These are phyloP conservation scores for Heliconius erato DNA, from an alignment of 2,888 invertebrate species.

Conservation along the genomic window DNA sequence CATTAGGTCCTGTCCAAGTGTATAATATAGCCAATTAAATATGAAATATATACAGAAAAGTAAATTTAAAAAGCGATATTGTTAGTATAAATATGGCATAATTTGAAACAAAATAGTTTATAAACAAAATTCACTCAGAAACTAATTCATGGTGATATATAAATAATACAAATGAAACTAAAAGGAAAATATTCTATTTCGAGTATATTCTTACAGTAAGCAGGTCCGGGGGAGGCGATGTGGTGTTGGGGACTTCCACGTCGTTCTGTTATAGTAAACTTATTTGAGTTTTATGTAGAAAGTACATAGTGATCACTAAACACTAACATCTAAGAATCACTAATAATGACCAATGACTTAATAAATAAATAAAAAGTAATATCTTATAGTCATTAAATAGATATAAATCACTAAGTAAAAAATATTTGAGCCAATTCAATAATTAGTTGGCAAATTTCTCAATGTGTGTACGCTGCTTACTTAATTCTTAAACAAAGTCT, in stretches of 20 bases:
- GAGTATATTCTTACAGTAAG: slow-evolving; percentile 64
- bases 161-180: slow-evolving; percentile 31
- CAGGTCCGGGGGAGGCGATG: slow-evolving; percentile 60
- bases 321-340: too few relatives aligned
- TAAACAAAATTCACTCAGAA: slow-evolving; percentile 11
- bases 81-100: background rate
- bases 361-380: too few relatives aligned
- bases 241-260: slow-evolving; percentile 66
- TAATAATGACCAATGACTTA: too few relatives aligned
- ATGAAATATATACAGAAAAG: slow-evolving; percentile 28
- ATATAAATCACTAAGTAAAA: too few relatives aligned
- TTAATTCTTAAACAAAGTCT: too few relatives aligned
- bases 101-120: background rate
- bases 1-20: too few relatives aligned
- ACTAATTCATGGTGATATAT: slow-evolving; percentile 34
- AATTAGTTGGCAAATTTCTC: too few relatives aligned
- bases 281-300: background rate
- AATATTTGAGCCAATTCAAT: too few relatives aligned
- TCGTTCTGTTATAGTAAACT: slow-evolving; percentile 67
- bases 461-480: too few relatives aligned
- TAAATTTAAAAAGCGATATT: slow-evolving; percentile 29
- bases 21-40: slow-evolving; percentile 7
- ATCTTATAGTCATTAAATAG: too few relatives aligned
- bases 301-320: background rate
- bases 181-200: slow-evolving; percentile 35